Evolutionary conservation across 2,113 vertebrate genomes (phyloP), one percentile per base, ranked within the genome.

Genomic region (Lethenteron reissneri): DNA sequence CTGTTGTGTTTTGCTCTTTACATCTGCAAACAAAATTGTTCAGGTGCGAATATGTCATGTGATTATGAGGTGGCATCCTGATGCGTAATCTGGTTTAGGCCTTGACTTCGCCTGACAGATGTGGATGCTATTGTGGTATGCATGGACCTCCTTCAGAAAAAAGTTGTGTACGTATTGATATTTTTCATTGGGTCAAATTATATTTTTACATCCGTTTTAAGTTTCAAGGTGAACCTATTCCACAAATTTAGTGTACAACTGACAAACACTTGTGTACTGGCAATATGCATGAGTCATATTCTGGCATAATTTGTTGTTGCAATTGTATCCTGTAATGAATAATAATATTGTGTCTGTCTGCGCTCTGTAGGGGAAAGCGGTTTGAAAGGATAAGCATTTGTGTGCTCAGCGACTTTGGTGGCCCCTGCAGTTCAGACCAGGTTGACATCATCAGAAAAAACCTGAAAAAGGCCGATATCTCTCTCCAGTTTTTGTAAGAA

Each of bases 401-500:
- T 73, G 70, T 97, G 1, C 85, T 97, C 77, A 89, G 86, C 70
- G 87, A 97, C 79, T 86, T 97, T 76, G 81, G 70, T 78, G 83
- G 84, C 60, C 81, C 81, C 58, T 82, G 84, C 78, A 87, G 82
- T 74, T 75, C 83, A 58, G 90, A 96, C 73, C 83, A 92, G 58
- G 75, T 96, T 77, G 85, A 86, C 70, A 71, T 84, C 75, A 95
- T 97, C n/a, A 78, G 88, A 74, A 76, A 76, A 72, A 94, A 88
- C 74, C 76, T 97, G 78, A 89, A 86, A 79, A 80, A 82, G 75
- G 84, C 80, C 4, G 81, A 72, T 71, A 86, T 85, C 80, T 85
- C 85, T 9, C 79, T 97, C 76, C 94, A 96, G 76, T 91, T 94
- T 78, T 92, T 97, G 94, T 97, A 83, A 85, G 92, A 81, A 60